Evolutionary conservation across 2,888 invertebrate genomes (phyloP), one percentile per base, ranked within the genome.

Genomic region (Sinodicranocentrus sp.): DNA sequence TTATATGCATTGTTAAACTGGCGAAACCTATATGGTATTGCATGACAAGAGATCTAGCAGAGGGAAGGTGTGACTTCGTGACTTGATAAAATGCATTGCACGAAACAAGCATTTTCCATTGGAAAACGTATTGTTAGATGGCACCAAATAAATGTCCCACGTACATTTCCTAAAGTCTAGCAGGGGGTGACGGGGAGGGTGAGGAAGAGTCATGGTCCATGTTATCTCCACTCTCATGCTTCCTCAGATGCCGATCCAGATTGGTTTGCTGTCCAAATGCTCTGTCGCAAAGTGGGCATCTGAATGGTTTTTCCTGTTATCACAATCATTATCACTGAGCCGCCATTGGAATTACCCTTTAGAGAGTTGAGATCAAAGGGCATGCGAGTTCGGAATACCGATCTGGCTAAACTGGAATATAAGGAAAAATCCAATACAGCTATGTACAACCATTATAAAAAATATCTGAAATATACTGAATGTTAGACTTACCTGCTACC

Each of bases 221-320:
- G 63, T 54, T 84, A 63, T 88, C 90, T 89, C 97, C 97, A 0
- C 96, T 94, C 90, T 99, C 98, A 91, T 99, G 99, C 90, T 99
- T 99, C 93, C 98, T 98, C 90, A 99, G 92, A 90, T 99, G 99
- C 88, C 99, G 93, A 91, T 99, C 99, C 82, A 99, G 93, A 91
- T 99, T 99, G 59, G 99, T 99, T 91, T 99, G 99, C 91, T 99
- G 99, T 1, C 99, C 99, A 91, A 99, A 99, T 91, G 98, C 98
- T 85, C 98, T 94, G 63, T 85, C 85, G 78, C 86, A 86, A 28
- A 86, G 82, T 87, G 96, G 96, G 92, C 99, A 99, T 91, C 98
- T 96, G 92, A 99, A 98, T 28, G 98, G 98, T 98, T 97, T 94
- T 91, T 97, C 97, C 90, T 99, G 98, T 92, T 98, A 98, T 92